Evolutionary conservation across 30 jellyfish, hydroid and myxozoan species (phyloP).

Genomic region (Turritopsis rubra): DNA sequence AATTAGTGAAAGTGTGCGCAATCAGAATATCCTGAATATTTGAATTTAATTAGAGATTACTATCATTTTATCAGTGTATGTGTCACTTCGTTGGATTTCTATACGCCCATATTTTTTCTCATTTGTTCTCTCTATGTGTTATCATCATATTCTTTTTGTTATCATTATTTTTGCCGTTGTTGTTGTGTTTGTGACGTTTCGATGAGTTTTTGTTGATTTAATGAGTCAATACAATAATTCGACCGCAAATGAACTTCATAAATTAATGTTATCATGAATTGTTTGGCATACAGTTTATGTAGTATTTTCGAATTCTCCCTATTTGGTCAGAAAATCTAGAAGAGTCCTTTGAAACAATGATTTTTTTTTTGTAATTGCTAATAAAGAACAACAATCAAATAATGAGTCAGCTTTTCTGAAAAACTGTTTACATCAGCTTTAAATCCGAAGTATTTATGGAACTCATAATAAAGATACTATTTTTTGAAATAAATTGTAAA

Average conservation of each 20-base stretch:
- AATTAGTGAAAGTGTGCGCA: background rate
- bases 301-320: background rate
- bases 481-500: no score
- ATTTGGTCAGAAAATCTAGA: background rate
- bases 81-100: background rate
- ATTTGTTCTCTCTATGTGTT: background rate
- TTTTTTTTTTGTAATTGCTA: no score
- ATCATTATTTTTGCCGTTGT: background rate
- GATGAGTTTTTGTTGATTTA: background rate
- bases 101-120: background rate
- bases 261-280: background rate
- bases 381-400: background rate
- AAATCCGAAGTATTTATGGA: no score
- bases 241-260: background rate
- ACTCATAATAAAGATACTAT: no score
- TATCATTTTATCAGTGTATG: background rate
- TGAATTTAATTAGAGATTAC: no score
- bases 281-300: background rate
- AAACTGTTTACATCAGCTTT: background rate
- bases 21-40: background rate
- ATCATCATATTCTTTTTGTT: background rate
- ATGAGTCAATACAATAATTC: background rate
- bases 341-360: background rate
- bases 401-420: background rate
- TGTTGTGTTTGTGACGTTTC: background rate